A percentile compares a stretch with the other conserved stretches of the same genome.
phyloP scores from a whole-genome alignment of 2,113 vertebrate species.

The Ibidorhyncha struthersii region DNA sequence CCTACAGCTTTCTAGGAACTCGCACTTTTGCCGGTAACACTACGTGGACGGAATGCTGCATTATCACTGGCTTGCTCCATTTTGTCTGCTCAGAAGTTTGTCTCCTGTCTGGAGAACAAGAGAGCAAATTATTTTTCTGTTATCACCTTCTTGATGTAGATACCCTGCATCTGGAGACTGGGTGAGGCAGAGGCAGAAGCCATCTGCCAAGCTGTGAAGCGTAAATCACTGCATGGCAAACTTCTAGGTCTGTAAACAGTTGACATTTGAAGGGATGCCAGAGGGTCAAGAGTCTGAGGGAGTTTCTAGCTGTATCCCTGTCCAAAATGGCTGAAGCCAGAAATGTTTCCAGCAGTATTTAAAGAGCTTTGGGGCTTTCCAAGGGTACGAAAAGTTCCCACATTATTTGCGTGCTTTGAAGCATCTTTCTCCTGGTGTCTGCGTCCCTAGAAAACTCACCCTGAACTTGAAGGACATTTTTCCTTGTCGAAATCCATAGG shows the following conservation, averaged over 20 bases:
- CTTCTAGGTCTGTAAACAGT: not conserved
- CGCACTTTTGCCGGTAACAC: fast-evolving
- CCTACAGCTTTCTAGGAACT: not conserved
- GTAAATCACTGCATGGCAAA: not conserved
- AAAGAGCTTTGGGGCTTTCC: not conserved
- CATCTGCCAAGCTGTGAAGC: not conserved
- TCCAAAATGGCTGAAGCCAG: not conserved
- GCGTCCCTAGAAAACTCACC: not conserved
- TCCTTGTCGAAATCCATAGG: not conserved
- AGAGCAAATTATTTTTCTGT: not conserved
- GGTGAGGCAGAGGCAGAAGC: not conserved
- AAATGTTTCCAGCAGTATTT: not conserved
- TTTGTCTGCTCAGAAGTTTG: not conserved
- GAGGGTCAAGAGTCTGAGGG: not conserved
- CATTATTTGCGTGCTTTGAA: not conserved
- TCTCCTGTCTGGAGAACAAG: not conserved
- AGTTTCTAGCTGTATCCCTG: not conserved
- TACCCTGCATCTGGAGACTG: not conserved
- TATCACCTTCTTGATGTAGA: not conserved
- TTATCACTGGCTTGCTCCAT: too few species aligned
- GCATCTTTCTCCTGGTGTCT: not conserved
- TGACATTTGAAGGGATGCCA: not conserved
- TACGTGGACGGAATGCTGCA: fast-evolving
- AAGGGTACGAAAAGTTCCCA: not conserved
- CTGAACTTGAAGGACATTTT: not conserved